Percentiles rank a stretch among this genome's conserved stretches.
Conservation (phyloP, 2,797 vertebrate species). For the Pseudochirops cupreus region DNA sequence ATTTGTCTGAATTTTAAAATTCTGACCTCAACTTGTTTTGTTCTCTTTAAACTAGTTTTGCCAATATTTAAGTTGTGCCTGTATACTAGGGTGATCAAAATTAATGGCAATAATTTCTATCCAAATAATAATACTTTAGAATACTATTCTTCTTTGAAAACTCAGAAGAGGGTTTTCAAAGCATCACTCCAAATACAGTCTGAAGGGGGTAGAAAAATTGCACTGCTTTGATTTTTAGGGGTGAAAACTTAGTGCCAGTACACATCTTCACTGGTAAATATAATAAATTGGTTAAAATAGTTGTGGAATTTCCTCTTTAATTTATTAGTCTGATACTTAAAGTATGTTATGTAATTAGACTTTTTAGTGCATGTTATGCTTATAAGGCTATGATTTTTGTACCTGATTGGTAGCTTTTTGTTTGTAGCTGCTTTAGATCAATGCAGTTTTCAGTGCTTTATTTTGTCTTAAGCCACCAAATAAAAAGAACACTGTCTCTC, state of each 20-base stretch:
- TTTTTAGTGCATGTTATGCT: conserved; percentile 68
- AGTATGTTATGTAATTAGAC: conserved; percentile 50
- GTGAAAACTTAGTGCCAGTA: conserved; percentile 36
- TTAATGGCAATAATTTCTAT: conserved; percentile 74
- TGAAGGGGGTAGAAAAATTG: conserved; percentile 64
- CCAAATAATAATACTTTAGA: conserved; percentile 77
- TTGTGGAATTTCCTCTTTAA: conserved; percentile 75
- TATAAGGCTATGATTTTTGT: conserved; percentile 42
- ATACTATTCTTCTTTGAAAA: conserved; percentile 57
- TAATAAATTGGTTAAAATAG: conserved; percentile 65
- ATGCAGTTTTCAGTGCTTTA: conserved; percentile 52
- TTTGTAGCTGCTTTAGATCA: conserved; percentile 64
- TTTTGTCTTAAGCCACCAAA: conserved; percentile 52
- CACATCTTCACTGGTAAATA: conserved; percentile 58
- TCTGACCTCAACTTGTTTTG: conserved; percentile 67
- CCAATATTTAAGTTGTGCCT: conserved; percentile 74
- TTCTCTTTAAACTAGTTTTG: conserved; percentile 73
- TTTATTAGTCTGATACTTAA: conserved; percentile 73
- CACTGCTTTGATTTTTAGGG: conserved; percentile 62
- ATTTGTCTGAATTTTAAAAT: conserved; percentile 71
- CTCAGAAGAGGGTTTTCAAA: conserved; percentile 59
- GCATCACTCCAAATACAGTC: conserved; percentile 45
- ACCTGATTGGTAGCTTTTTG: conserved; percentile 61
- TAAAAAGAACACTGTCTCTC: conserved; percentile 45
- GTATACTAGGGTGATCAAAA: conserved; percentile 63